A percentile compares a stretch with the other conserved stretches of the same genome.
phyloP scores from a whole-genome alignment of 2,797 vertebrate genomes.

The Pseudochirops corinnae region DNA sequence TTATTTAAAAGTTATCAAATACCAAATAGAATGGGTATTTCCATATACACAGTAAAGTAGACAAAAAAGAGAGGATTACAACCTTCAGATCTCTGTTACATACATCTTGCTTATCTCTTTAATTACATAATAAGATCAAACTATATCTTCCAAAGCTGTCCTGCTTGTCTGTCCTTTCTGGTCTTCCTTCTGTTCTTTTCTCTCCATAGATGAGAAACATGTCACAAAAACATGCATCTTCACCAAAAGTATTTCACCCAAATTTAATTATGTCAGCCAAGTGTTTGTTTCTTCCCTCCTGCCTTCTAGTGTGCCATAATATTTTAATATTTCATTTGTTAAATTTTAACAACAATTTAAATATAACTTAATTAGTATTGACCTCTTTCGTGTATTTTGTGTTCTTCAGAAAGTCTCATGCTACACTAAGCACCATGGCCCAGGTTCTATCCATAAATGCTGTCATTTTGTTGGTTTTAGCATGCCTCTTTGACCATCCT shows the following conservation, averaged over 20 bases:
- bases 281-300: constrained; percentile 63
- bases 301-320: constrained; percentile 50
- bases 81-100: neutral
- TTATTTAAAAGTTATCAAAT: neutral
- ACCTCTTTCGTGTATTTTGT: neutral
- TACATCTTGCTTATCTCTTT: neutral
- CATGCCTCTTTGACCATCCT: neutral
- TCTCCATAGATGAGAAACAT: constrained; percentile 62
- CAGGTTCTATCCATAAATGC: neutral
- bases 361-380: neutral
- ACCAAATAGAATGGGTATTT: neutral
- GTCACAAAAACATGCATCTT: constrained; percentile 71
- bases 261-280: constrained; percentile 73
- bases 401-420: neutral
- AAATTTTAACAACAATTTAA: constrained; percentile 71
- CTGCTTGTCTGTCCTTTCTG: neutral
- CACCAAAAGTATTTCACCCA: constrained; percentile 71
- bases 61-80: neutral
- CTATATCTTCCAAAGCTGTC: neutral
- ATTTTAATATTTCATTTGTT: constrained; percentile 77
- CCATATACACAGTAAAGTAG: neutral
- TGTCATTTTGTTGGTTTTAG: neutral
- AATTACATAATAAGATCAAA: neutral
- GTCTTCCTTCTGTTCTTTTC: neutral
- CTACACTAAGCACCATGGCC: neutral